These are phyloP conservation scores for Trimorus sp. DNA, from an alignment of 2,888 invertebrate genomes.

Conservation along the genomic window DNA sequence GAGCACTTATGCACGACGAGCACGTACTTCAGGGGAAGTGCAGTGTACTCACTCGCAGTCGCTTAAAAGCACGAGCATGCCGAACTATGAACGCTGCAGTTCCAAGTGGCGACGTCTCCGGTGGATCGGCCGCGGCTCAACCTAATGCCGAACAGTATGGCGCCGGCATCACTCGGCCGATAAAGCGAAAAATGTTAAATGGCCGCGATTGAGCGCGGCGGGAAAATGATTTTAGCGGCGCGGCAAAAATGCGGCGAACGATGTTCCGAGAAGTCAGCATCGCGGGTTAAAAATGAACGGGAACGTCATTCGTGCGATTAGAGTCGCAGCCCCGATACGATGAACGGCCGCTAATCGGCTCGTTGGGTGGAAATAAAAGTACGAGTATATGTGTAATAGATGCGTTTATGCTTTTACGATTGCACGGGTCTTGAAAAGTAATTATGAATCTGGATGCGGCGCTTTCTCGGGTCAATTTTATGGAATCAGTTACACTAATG, in stretches of 20 bases:
- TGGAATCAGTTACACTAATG: no score
- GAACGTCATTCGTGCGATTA: constrained; percentile 16
- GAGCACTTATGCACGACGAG: constrained; percentile 72
- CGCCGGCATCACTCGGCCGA: constrained; percentile 17
- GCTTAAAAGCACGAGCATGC: constrained; percentile 73
- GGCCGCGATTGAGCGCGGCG: constrained; percentile 71
- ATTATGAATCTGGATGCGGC: not conserved
- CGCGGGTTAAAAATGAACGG: constrained; percentile 12
- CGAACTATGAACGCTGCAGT: constrained; percentile 72
- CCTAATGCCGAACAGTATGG: constrained; percentile 39
- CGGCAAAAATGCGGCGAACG: constrained; percentile 30
- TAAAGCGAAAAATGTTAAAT: constrained; percentile 73
- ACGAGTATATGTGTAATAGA: constrained; percentile 4
- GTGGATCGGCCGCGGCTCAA: constrained; percentile 39
- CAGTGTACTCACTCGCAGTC: constrained; percentile 75
- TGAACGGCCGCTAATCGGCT: constrained; percentile 31
- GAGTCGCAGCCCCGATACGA: constrained; percentile 5
- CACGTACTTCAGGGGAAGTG: constrained; percentile 73
- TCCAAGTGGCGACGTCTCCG: constrained; percentile 69
- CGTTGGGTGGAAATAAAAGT: constrained; percentile 10
- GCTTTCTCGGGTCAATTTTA: no score
- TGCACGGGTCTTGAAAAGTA: not conserved
- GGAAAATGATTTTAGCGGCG: constrained; percentile 71
- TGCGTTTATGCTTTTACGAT: constrained; percentile 8
- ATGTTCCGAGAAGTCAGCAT: constrained; percentile 32